Conservation (phyloP, 1,140 invertebrate genomes). For the Neotoxoptera formosana region DNA sequence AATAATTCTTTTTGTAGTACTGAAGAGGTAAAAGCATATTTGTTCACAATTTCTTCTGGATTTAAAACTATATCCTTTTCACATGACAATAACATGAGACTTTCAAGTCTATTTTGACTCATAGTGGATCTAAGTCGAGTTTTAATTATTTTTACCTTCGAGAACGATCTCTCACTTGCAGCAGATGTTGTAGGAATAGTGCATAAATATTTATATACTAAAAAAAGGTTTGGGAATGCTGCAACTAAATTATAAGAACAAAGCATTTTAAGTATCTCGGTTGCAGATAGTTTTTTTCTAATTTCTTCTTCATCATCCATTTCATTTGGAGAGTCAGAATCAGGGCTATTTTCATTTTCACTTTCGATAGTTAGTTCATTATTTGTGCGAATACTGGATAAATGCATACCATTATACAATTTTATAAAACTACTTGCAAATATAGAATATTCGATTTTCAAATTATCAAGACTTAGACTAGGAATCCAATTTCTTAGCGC, state of each 20-base stretch:
- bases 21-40: not conserved
- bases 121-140: not conserved
- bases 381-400: not conserved
- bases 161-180: not conserved
- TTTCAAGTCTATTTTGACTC: not conserved
- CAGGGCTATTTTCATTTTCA: not conserved
- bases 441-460: conserved; percentile 2
- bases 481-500: not conserved
- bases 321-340: not conserved
- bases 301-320: not conserved
- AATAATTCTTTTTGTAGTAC: not conserved
- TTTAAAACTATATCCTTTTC: not conserved
- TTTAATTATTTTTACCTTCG: not conserved
- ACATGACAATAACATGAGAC: not conserved
- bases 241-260: not conserved
- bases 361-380: not conserved
- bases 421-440: conserved; percentile 6
- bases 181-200: not conserved
- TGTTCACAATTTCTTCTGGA: not conserved
- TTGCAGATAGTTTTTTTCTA: not conserved
- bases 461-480: not conserved
- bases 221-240: not conserved
- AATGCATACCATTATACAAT: not conserved
- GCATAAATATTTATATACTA: conserved; percentile 10
- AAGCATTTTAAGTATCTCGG: not conserved